Evolutionary conservation across 2,888 invertebrate genomes (phyloP), one percentile per base, ranked within the genome.

Genomic region (Melanophora roralis): DNA sequence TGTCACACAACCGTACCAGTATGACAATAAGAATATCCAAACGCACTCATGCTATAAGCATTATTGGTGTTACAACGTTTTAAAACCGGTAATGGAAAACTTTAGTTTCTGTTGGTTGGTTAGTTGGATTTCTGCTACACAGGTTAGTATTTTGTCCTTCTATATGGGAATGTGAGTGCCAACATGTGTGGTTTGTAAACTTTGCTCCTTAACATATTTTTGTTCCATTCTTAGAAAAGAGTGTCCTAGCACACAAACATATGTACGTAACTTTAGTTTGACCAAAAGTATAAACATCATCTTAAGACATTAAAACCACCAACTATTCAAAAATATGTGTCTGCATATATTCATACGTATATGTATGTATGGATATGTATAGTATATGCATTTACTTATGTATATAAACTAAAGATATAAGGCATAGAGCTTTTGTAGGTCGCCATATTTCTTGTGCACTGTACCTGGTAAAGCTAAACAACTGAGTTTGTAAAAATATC

Each of bases 141-240:
- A 73, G 32, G 55, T 71, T 76, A 65, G 40, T 23, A 8, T 74
- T 51, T 21, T 71, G 69, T 74, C 38, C 49, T 68, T 68, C 21
- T 60, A 59, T 12, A 69, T 59, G 36, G 23, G 68, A 68, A 80
- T 57, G n/a, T n/a, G n/a, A n/a, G n/a, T n/a, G 53, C 23, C 80
- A 76, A 69, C 80, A 80, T 83, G 68, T 81, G 82, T 74, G 78
- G 78, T 60, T 80, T 85, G 81, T 78, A 84, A 86, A 86, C 85
- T 86, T 86, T 85, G 62, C 84, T 85, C 82, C 85, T 86, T 85
- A 82, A 79, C 82, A 82, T 40, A 67, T 45, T 51, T 76, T 45
- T 27, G 78, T 75, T 45, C n/a, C n/a, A n/a, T 36, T 43, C 7
- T 72, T 57, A 40, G 11, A 21, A 27, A n/a, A n/a, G n/a, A n/a